Evolutionary conservation across 2,797 vertebrate species (phyloP), one percentile per base, ranked within the genome.

Genomic region (Pelobates cultripes): DNA sequence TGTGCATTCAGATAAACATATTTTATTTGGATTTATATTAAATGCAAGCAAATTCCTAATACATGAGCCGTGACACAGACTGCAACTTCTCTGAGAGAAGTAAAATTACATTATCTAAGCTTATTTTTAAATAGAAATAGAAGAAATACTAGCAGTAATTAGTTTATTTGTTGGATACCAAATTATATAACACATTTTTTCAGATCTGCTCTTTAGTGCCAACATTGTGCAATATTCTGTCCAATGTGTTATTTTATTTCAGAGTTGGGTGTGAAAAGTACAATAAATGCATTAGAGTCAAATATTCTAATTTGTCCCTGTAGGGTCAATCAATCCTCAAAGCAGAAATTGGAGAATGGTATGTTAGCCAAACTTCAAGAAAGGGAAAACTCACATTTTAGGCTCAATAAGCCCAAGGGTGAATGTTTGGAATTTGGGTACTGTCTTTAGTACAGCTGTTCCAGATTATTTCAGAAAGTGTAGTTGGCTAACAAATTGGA

Each of bases 371-470:
- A 51, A 10, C 8, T 81, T 57, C 64, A 81, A 70, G 73, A 42
- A 82, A 71, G 63, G 47, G 75, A 53, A 82, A 77, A 42, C 47
- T 73, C 41, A 43, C 75, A 53, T 77, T 76, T 68, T 15, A 73
- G 61, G 75, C 75, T 60, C 28, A 44, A 44, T 73, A 67, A 10
- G 80, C 80, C 69, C 44, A 17, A 45, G 70, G 75, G 17, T 77
- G 63, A 68, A 82, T 77, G 75, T 82, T 43, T 82, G 80, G 80
- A 82, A 82, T 82, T 75, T 42, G 42, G 42, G 44, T 17, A 70
- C 57, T 64, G 45, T 77, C 60, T 77, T 67, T 28, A 42, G 40
- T 76, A 77, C 69, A 82, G 70, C 69, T 82, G 70, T 82, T 51
- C 7, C 43, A 17, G 9, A 60, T 17, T 12, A 57, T 61, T 71